phyloP scores from a whole-genome alignment of 2,797 vertebrate genomes.

The Propithecus deckenii region DNA sequence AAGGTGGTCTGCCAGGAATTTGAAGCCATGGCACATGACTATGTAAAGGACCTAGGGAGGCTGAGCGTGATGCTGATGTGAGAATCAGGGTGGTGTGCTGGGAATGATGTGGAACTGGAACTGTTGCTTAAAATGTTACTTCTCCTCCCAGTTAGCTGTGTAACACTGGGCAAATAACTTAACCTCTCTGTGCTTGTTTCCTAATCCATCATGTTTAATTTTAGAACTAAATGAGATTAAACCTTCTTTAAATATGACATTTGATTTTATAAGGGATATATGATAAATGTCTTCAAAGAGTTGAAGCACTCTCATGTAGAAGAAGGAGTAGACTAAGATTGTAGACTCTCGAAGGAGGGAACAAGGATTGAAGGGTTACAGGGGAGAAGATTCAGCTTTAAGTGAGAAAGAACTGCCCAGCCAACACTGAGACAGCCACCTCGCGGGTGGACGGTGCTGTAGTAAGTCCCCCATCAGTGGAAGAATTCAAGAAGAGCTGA shows the following conservation, averaged over 20 bases:
- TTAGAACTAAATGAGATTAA: background rate
- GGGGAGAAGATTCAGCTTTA: background rate
- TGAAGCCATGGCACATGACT: background rate
- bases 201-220: background rate
- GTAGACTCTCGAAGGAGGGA: background rate
- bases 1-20: background rate
- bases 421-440: background rate
- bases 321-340: background rate
- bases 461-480: background rate
- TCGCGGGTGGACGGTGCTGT: background rate
- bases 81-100: background rate
- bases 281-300: background rate
- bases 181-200: background rate
- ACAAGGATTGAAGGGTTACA: background rate
- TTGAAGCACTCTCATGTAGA: background rate
- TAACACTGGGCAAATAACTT: constrained; percentile 13
- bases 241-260: constrained; percentile 11
- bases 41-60: background rate
- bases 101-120: background rate
- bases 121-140: background rate
- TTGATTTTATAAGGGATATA: background rate
- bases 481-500: background rate
- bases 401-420: background rate
- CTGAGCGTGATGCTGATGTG: background rate
- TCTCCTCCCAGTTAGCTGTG: background rate